A percentile compares a stretch with the other conserved stretches of the same genome.
Evolutionary conservation across 1,140 invertebrate genomes (phyloP).

Genomic region (Drosophila oshimai): DNA sequence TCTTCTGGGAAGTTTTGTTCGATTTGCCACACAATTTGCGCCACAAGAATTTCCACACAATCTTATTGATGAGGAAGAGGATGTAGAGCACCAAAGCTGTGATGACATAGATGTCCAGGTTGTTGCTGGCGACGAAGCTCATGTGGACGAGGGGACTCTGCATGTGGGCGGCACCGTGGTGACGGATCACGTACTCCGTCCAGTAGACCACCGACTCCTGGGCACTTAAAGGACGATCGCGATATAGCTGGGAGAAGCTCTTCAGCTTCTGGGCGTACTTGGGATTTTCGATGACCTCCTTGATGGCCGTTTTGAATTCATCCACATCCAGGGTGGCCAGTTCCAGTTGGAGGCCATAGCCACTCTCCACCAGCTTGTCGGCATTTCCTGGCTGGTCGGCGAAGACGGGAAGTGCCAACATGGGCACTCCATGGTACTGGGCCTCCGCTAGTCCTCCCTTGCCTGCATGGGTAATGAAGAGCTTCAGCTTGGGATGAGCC

Average conservation of each 20-base stretch:
- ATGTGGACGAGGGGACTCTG: constrained; percentile 78
- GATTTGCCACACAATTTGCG: constrained; percentile 39
- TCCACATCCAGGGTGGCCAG: constrained; percentile 76
- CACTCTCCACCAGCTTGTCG: constrained; percentile 81
- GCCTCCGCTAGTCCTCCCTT: constrained; percentile 88
- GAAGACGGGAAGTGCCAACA: constrained; percentile 88
- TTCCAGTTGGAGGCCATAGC: constrained; percentile 83
- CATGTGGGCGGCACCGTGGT: constrained; percentile 83
- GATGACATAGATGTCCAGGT: constrained; percentile 58
- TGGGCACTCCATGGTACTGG: constrained; percentile 87
- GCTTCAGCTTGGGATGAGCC: constrained; percentile 87
- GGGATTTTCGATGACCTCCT: constrained; percentile 63
- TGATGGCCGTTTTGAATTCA: constrained; percentile 51
- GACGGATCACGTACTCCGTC: constrained; percentile 81
- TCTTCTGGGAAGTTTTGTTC: constrained; percentile 34
- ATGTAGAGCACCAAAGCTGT: constrained; percentile 25
- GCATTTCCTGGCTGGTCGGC: constrained; percentile 86
- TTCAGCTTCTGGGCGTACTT: constrained; percentile 56
- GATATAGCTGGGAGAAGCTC: constrained; percentile 65
- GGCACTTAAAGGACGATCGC: constrained; percentile 69
- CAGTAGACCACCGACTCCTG: constrained; percentile 68
- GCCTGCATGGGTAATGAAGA: constrained; percentile 90
- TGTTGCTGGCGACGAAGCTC: constrained; percentile 46
- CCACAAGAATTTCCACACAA: constrained; percentile 50
- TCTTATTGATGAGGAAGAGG: constrained; percentile 26